phyloP scores from a whole-genome alignment of 92 coral and sea anemone genomes.

The Umimayanthus kanabou region DNA sequence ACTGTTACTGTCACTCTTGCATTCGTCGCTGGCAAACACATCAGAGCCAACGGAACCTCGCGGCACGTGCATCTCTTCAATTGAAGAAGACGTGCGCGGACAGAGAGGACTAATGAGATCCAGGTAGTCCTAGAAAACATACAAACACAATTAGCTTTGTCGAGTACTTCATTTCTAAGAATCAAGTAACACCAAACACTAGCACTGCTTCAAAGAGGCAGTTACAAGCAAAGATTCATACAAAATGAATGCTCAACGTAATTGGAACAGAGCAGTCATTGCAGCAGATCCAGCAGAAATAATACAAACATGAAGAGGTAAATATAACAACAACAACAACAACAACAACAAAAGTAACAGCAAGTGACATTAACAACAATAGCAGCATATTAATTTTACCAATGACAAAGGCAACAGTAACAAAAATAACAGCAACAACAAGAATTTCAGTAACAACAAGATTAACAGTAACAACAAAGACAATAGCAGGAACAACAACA shows the following conservation, averaged over 20 bases:
- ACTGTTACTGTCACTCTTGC: conserved; percentile 65
- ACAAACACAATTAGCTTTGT: no score
- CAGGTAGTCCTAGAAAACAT: conserved; percentile 78
- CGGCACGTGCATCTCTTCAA: conserved; percentile 46
- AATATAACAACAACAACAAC: not conserved
- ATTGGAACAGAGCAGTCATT: no score
- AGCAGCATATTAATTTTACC: no score
- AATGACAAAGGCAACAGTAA: not conserved
- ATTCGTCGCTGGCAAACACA: conserved; percentile 56
- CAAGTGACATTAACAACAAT: not conserved
- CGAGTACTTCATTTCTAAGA: not conserved
- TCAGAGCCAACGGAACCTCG: conserved; percentile 65
- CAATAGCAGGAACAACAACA: no score
- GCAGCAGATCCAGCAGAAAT: no score
- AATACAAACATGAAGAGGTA: no score
- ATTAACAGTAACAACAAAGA: no score
- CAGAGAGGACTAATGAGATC: conserved; percentile 90
- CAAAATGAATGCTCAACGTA: no score
- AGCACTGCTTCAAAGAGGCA: no score
- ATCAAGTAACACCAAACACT: no score
- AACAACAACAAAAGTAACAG: not conserved
- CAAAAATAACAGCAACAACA: no score
- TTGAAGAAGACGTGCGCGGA: conserved; percentile 82
- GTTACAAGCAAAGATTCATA: no score
- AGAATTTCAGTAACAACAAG: not conserved